These are phyloP conservation scores for Acrobasis suavella DNA, from an alignment of 2,888 invertebrate genomes.

Conservation along the genomic window DNA sequence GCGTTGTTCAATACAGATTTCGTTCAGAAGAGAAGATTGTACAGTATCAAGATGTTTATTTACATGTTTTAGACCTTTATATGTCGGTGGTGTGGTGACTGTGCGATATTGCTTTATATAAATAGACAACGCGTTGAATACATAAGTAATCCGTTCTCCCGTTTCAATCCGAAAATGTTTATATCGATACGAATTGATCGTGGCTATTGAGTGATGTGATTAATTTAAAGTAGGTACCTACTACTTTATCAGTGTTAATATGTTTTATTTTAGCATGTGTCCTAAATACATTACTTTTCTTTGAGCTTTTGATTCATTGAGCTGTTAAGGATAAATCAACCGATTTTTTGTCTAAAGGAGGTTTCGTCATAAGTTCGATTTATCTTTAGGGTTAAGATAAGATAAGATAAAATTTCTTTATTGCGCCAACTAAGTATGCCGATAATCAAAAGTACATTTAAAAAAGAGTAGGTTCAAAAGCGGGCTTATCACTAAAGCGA, in stretches of 20 bases:
- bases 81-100: not conserved
- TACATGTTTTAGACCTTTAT: slow-evolving; percentile 12
- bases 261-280: not conserved
- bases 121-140: slow-evolving; percentile 18
- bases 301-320: too few species aligned
- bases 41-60: slow-evolving; percentile 5
- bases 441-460: too few species aligned
- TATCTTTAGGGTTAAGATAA: too few species aligned
- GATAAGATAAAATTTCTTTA: too few species aligned
- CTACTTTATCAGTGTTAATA: not conserved
- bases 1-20: not conserved
- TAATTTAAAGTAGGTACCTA: not conserved
- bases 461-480: too few species aligned
- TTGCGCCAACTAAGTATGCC: too few species aligned
- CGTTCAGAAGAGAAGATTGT: not conserved
- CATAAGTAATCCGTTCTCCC: slow-evolving; percentile 20
- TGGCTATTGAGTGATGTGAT: slow-evolving; percentile 3
- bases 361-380: too few species aligned
- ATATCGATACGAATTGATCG: slow-evolving; percentile 1
- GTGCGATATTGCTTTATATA: slow-evolving; percentile 4
- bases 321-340: too few species aligned
- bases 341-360: too few species aligned
- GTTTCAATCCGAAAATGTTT: slow-evolving; percentile 19
- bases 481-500: too few species aligned
- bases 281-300: too few species aligned